Evolutionary conservation across 2,888 invertebrate genomes (phyloP), one percentile per base, ranked within the genome.

Genomic region (Tyria jacobaeae): DNA sequence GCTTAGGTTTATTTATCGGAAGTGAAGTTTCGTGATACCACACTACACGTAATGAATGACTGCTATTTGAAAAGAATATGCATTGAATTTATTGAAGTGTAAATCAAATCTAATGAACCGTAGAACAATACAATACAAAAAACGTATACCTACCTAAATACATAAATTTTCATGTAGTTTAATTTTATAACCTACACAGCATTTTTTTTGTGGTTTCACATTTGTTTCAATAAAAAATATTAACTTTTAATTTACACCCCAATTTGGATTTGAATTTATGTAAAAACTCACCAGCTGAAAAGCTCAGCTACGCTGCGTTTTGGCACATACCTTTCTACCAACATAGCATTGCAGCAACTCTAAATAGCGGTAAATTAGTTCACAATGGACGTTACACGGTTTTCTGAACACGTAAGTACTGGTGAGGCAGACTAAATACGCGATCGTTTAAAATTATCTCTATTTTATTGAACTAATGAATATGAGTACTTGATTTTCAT

Each of bases 361-460:
- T 73, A 76, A 73, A 73, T 64, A 64, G 67, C 55, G 37, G 21
- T 49, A 53, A 58, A 62, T 54, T 64, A 41, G 50, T 51, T 61
- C 50, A 66, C 62, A 70, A 66, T 57, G 50, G 60, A 61, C 37
- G 61, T 55, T 67, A 60, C 64, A 65, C 60, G 71, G 60, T 76
- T 60, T 53, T 56, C 64, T 57, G 44, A 52, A 62, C 64, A 67
- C 55, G 50, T 60, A 68, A 64, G 61, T 67, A 52, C 17, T 25
- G 24, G 27, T 57, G 44, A 34, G 21, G 5, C 31, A 25, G 14
- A 41, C 25, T 41, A 35, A 35, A 35, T 49, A 50, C 41, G 34
- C 56, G 47, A 21, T 21, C 14, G 35, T 17, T 35, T 41, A 24
- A 55, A 60, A 35, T 35, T 0, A 21, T 44, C 37, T 37, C 25